These are phyloP conservation scores for Lysandra coridon DNA, from an alignment of 2,888 invertebrate genomes.

Conservation along the genomic window DNA sequence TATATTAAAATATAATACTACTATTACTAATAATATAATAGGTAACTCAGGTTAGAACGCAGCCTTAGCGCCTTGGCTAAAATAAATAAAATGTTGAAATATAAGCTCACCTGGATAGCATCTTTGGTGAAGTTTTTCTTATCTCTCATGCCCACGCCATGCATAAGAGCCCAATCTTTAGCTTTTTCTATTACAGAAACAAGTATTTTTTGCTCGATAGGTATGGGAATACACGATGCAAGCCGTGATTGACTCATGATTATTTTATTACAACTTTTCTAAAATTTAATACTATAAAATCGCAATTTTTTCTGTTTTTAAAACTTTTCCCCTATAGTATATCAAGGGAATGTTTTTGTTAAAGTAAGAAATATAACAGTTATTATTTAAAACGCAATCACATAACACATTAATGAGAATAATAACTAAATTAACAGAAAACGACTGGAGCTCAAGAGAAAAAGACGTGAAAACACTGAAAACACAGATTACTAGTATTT, in stretches of 20 bases:
- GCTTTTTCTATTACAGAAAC: slow-evolving; percentile 85
- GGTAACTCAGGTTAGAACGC: too few relatives aligned
- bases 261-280: neutral
- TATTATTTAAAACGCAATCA: neutral
- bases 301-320: neutral
- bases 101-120: slow-evolving; percentile 76
- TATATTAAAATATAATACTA: too few relatives aligned
- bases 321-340: neutral
- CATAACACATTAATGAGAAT: neutral
- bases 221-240: slow-evolving; percentile 83
- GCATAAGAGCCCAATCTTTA: slow-evolving; percentile 92
- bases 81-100: neutral
- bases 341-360: neutral
- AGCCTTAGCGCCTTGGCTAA: neutral
- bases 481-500: too few relatives aligned
- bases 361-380: neutral
- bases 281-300: neutral
- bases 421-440: neutral
- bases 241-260: slow-evolving; percentile 71
- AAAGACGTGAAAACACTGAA: neutral
- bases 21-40: too few relatives aligned
- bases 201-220: slow-evolving; percentile 83
- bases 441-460: neutral
- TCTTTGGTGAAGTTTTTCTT: slow-evolving; percentile 84
- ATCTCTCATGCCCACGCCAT: slow-evolving; percentile 89